Percentiles rank a stretch among this genome's conserved stretches.
Conservation (phyloP, 2,888 invertebrate genomes). For the Limnephilus marmoratus region DNA sequence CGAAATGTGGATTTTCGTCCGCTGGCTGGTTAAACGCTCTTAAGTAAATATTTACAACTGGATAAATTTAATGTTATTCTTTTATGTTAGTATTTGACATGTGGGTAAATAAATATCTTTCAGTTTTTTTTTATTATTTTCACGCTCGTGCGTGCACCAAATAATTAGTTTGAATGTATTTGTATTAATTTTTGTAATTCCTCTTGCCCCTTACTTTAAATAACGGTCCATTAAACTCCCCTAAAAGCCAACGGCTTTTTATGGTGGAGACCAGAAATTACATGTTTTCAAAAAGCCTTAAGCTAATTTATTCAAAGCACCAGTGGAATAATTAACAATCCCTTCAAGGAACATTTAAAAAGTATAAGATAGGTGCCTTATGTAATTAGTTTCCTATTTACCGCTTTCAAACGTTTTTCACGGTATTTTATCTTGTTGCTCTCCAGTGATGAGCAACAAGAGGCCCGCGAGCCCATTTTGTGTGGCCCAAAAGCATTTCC, state of each 20-base stretch:
- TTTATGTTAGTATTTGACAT: neutral
- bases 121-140: neutral
- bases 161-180: neutral
- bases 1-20: no score
- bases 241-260: neutral
- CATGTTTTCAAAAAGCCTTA: neutral
- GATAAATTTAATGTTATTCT: no score
- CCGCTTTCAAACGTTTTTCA: neutral
- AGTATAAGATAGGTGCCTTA: no score
- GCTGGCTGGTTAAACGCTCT: no score
- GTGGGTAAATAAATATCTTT: neutral
- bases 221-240: neutral
- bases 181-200: neutral
- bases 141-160: neutral
- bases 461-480: no score
- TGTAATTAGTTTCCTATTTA: neutral
- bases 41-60: no score
- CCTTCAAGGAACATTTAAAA: neutral
- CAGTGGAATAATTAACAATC: neutral
- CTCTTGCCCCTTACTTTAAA: neutral
- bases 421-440: neutral
- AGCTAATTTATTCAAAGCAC: neutral
- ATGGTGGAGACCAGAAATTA: neutral
- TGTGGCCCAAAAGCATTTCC: no score
- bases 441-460: no score